phyloP scores from a whole-genome alignment of 2,888 invertebrate species.

The Ametastegia equiseti region DNA sequence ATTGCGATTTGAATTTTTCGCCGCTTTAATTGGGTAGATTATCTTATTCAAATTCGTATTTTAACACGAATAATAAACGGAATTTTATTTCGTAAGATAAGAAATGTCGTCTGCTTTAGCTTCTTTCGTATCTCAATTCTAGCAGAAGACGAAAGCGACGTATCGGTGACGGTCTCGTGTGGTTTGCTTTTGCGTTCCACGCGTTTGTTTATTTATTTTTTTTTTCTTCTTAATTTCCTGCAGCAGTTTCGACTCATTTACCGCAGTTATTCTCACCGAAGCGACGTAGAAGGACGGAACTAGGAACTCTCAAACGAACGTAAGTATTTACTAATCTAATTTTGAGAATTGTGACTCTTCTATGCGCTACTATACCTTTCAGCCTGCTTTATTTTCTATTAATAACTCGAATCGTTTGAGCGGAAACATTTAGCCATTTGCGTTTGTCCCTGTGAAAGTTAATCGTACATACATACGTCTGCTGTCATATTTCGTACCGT shows the following conservation, averaged over 20 bases:
- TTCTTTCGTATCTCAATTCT: not conserved
- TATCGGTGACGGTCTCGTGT: not conserved
- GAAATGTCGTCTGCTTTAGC: slow-evolving; percentile 11
- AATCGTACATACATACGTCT: too few relatives aligned
- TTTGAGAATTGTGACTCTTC: not conserved
- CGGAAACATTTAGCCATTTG: not conserved
- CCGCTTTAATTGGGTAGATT: not conserved
- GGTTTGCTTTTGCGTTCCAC: not conserved
- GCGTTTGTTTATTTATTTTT: not conserved
- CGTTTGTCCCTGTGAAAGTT: not conserved
- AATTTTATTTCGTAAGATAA: not conserved
- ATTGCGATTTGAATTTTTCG: too few relatives aligned
- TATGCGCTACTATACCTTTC: not conserved
- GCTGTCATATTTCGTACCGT: not conserved
- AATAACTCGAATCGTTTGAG: not conserved
- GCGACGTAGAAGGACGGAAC: not conserved
- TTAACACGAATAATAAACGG: too few relatives aligned
- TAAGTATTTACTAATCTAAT: not conserved
- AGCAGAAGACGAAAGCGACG: not conserved
- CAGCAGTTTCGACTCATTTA: too few relatives aligned
- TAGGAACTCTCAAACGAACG: not conserved
- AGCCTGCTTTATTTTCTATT: not conserved
- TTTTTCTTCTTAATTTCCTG: not conserved
- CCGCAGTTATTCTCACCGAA: too few relatives aligned
- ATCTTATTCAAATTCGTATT: too few relatives aligned